Conservation (phyloP, 2,113 vertebrate genomes). For the Eptesicus fuscus region DNA sequence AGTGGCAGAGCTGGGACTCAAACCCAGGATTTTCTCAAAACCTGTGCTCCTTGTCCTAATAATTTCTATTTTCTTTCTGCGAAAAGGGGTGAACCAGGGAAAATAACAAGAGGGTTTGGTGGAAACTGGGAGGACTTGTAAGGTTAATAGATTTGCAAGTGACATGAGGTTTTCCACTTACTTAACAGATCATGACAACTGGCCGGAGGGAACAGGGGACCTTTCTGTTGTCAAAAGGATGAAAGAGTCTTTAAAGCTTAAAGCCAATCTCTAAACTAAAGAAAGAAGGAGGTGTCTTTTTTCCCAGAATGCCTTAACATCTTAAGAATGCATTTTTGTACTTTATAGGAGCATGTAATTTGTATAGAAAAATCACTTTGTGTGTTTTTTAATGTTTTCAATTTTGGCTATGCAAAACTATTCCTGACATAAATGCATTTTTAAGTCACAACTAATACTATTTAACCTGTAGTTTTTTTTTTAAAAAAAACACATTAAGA, state of each 20-base stretch:
- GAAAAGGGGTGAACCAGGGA: background rate
- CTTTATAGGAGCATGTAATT: background rate
- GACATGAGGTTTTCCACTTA: background rate
- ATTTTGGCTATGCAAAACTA: background rate
- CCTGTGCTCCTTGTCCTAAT: background rate
- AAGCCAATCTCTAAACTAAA: slow-evolving; percentile 34
- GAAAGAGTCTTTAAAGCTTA: background rate
- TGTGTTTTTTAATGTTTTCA: background rate
- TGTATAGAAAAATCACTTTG: background rate
- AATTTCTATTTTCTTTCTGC: background rate
- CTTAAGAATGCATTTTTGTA: background rate
- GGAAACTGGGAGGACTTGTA: background rate
- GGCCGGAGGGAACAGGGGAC: slow-evolving; percentile 49
- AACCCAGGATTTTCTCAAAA: background rate
- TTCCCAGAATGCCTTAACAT: background rate
- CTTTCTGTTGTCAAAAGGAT: slow-evolving; percentile 33
- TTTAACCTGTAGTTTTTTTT: background rate
- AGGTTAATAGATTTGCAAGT: background rate
- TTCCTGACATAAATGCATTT: background rate
- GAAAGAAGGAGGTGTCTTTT: background rate
- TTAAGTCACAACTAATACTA: background rate
- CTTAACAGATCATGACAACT: slow-evolving; percentile 71
- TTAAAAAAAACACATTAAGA: background rate
- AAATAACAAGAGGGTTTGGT: background rate
- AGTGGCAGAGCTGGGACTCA: background rate